A percentile compares a stretch with the other conserved stretches of the same genome.
Evolutionary conservation across 2,888 invertebrate genomes (phyloP).

Genomic region (Masnerella sp.): DNA sequence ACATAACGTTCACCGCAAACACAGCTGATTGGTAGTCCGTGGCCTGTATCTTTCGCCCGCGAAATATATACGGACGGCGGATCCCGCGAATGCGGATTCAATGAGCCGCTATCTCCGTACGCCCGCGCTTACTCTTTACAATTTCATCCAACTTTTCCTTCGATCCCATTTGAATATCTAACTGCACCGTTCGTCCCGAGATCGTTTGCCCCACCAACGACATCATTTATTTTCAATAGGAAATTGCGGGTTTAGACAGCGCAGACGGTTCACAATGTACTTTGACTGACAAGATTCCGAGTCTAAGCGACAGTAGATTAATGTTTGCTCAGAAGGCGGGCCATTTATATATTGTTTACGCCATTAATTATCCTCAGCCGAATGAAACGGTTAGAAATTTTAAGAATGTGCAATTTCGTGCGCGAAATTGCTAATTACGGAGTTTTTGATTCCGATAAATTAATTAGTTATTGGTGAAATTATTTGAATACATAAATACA

Average conservation of each 20-base stretch:
- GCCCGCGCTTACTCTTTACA: slow-evolving; percentile 33
- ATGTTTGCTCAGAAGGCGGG: too few relatives aligned
- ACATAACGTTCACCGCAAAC: slow-evolving; percentile 25
- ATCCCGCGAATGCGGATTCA: slow-evolving; percentile 12
- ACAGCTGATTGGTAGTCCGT: slow-evolving; percentile 44
- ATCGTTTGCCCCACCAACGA: slow-evolving; percentile 35
- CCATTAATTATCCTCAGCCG: too few relatives aligned
- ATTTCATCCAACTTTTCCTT: slow-evolving; percentile 50
- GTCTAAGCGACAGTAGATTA: slow-evolving; percentile 1
- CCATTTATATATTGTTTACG: too few relatives aligned
- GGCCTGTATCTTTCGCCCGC: slow-evolving; percentile 32
- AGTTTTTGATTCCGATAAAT: too few relatives aligned
- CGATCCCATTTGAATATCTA: slow-evolving; percentile 45
- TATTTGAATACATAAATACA: too few relatives aligned
- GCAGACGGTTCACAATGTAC: slow-evolving; percentile 7
- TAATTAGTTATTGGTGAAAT: too few relatives aligned
- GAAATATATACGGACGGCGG: slow-evolving; percentile 38
- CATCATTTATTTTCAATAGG: slow-evolving; percentile 35
- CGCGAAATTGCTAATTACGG: too few relatives aligned
- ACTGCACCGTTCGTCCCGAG: slow-evolving; percentile 27
- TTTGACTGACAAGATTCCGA: slow-evolving; percentile 8
- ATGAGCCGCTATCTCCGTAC: slow-evolving; percentile 31
- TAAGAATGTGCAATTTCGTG: too few relatives aligned
- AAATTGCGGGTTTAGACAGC: slow-evolving; percentile 25
- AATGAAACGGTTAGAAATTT: too few relatives aligned